Evolutionary conservation across 2,113 vertebrate genomes (phyloP), one percentile per base, ranked within the genome.

Genomic region (Numida meleagris): DNA sequence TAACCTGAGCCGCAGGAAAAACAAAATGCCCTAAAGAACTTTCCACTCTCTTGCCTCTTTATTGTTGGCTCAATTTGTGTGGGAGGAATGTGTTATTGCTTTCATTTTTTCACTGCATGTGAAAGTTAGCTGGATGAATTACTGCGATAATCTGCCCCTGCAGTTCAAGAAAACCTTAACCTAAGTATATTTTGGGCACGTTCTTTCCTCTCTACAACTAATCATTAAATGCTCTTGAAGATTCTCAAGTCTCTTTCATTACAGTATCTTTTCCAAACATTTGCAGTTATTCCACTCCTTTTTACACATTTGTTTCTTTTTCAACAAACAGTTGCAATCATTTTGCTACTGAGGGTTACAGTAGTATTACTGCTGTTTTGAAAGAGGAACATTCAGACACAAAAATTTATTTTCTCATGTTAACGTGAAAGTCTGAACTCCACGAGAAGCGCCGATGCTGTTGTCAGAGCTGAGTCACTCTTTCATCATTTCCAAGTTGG

Each of bases 311-410:
- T 88, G 14, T 40, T 59, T 50, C 55, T 86, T 80, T 94, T 78
- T 80, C 2, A 20, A 57, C 34, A 83, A 67, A 63, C 9, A 38
- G 27, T 75, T 74, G 29, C 48, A 72, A 13, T 25, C 25, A 8
- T 94, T 93, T 66, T 86, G 51, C 73, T 89, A 23, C 59, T 63
- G 34, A 71, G 40, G 40, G 82, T 87, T 95, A 89, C 5, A 83
- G 81, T 51, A 48, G 38, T 62, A 75, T 68, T 86, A 83, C 70
- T 36, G 36, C 42, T 63, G 8, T 43, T 86, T 90, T 88, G 78
- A 84, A 81, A 68, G 57, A 86, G 29, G 50, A 89, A 93, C 83
- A 88, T 20, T 23, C 51, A 61, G 43, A 58, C 61, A 78, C 83
- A 95, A 88, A 94, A 73, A 34, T 45, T 76, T 75, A 84, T 68